A percentile compares a stretch with the other conserved stretches of the same genome.
These are phyloP conservation scores for Sebastes minor DNA, from an alignment of 2,797 vertebrate genomes.

Conservation along the genomic window DNA sequence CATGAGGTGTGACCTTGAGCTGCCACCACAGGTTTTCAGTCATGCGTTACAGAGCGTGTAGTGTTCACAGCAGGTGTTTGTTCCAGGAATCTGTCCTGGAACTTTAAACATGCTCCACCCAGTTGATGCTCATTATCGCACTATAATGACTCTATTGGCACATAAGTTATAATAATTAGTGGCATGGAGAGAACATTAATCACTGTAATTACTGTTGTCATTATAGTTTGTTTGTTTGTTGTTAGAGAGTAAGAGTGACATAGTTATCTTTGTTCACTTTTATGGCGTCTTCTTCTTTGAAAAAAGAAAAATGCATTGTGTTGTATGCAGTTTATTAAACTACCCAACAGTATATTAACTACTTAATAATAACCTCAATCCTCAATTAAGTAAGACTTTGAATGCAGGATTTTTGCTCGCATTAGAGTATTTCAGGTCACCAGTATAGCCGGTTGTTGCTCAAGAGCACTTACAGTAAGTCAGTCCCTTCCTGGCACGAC, in stretches of 20 bases:
- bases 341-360: background rate
- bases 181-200: background rate
- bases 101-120: background rate
- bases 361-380: background rate
- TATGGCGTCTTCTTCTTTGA: background rate
- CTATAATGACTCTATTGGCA: background rate
- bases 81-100: background rate
- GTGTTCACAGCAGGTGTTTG: background rate
- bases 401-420: background rate
- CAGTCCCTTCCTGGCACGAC: conserved; percentile 43
- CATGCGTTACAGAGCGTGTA: background rate
- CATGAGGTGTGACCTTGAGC: background rate
- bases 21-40: background rate
- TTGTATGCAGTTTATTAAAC: background rate
- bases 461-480: conserved; percentile 64
- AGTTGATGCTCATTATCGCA: background rate
- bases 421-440: conserved; percentile 9
- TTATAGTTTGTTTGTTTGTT: background rate
- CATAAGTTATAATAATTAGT: background rate
- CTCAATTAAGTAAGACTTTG: background rate
- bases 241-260: background rate
- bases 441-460: conserved; percentile 45
- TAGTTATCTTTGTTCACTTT: background rate
- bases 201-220: background rate
- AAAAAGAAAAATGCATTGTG: background rate